These are phyloP conservation scores for Zaprionus obscuricornis DNA, from an alignment of 2,888 invertebrate genomes.

Conservation along the genomic window DNA sequence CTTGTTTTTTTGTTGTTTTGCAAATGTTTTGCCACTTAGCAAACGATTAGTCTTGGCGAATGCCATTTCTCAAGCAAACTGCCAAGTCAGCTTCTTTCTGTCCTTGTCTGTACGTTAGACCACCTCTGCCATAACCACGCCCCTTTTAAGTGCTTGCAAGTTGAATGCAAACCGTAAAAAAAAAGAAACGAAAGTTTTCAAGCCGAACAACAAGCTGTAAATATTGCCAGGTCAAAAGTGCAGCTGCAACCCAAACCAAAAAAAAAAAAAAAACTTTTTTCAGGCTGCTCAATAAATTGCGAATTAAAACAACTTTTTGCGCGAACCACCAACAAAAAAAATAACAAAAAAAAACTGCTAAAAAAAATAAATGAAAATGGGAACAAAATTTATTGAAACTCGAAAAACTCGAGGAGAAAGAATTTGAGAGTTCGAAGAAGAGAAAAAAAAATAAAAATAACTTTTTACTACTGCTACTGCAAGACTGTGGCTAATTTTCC, in stretches of 20 bases:
- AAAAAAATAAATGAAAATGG: not conserved
- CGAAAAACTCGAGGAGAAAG: not conserved
- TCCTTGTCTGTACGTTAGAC: too few relatives aligned
- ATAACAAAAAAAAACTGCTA: slow-evolving; percentile 35
- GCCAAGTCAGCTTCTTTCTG: slow-evolving; percentile 51
- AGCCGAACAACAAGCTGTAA: slow-evolving; percentile 69
- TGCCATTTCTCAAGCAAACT: slow-evolving; percentile 42
- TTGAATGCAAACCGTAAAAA: slow-evolving; percentile 28
- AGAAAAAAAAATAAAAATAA: too few relatives aligned
- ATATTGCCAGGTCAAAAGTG: slow-evolving; percentile 69
- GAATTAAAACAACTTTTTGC: slow-evolving; percentile 61
- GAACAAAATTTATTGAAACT: too few relatives aligned
- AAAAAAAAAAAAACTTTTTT: slow-evolving; percentile 44
- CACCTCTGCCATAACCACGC: not conserved
- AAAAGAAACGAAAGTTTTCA: slow-evolving; percentile 26
- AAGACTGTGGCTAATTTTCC: slow-evolving; percentile 48
- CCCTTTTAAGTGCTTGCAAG: slow-evolving; percentile 42
- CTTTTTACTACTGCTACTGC: too few relatives aligned
- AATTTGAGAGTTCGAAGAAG: slow-evolving; percentile 5
- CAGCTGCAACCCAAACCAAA: slow-evolving; percentile 39
- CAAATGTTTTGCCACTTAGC: slow-evolving; percentile 52
- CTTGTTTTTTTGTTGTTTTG: not conserved
- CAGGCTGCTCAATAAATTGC: slow-evolving; percentile 66
- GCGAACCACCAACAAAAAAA: too few relatives aligned
- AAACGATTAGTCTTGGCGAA: slow-evolving; percentile 53